Percentiles rank a stretch among this genome's conserved stretches.
Evolutionary conservation across 2,113 vertebrate genomes (phyloP).

Genomic region (Nothocercus nigrocapillus): DNA sequence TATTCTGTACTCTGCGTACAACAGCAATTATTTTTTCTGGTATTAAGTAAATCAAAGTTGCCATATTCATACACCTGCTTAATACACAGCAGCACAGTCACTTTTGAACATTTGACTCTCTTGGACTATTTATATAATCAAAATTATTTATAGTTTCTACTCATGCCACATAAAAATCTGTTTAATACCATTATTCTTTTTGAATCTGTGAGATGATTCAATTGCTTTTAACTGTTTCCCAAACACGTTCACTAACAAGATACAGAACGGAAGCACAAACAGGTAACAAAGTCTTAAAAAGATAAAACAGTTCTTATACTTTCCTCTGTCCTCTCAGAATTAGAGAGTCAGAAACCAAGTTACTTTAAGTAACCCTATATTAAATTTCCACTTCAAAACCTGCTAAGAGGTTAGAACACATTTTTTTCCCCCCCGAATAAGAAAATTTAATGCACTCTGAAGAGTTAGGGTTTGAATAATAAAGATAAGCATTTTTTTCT

Average conservation of each 20-base stretch:
- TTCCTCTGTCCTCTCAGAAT: not conserved
- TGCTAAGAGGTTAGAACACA: not conserved
- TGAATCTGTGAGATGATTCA: not conserved
- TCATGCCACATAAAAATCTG: not conserved
- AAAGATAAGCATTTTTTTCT: not conserved
- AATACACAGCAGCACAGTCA: not conserved
- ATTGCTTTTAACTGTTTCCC: not conserved
- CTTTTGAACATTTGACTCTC: not conserved
- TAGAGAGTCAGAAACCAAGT: not conserved
- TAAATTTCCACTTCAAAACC: not conserved
- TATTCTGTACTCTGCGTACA: not conserved
- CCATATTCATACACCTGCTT: not conserved
- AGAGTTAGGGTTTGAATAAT: not conserved
- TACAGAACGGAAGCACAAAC: not conserved
- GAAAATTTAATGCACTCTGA: not conserved
- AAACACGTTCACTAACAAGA: not conserved
- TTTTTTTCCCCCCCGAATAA: fast-evolving
- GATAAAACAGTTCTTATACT: not conserved
- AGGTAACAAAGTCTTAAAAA: not conserved
- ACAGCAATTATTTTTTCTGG: not conserved
- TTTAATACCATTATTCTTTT: not conserved
- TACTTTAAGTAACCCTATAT: not conserved
- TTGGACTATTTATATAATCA: not conserved
- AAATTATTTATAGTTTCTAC: not conserved
- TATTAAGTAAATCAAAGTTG: not conserved